A percentile compares a stretch with the other conserved stretches of the same genome.
These are phyloP conservation scores for Mionectes macconnelli DNA, from an alignment of 2,113 vertebrate genomes.

Conservation along the genomic window DNA sequence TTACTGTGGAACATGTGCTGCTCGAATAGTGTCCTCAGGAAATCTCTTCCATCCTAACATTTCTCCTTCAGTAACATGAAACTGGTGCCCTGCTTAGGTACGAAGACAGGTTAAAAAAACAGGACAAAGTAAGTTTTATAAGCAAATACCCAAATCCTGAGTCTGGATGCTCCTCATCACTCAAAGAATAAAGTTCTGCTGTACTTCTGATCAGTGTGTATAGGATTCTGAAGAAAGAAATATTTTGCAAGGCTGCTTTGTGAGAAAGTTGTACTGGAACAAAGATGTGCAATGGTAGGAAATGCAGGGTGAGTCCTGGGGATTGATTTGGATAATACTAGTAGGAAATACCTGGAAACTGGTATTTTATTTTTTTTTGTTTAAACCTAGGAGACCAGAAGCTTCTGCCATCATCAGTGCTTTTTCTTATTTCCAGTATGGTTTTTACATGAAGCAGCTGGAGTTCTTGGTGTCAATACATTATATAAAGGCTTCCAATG, in stretches of 20 bases:
- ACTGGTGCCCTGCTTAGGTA: background rate
- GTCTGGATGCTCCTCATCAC: constrained; percentile 5
- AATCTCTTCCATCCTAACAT: background rate
- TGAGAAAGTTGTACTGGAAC: constrained; percentile 22
- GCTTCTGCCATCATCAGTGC: background rate
- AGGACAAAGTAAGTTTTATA: background rate
- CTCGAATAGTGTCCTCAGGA: background rate
- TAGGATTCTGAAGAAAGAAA: constrained; percentile 54
- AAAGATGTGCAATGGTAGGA: constrained; percentile 28
- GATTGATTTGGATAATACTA: background rate
- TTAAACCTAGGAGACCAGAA: background rate
- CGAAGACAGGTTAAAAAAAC: background rate
- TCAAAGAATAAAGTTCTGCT: constrained; percentile 8
- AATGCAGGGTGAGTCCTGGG: constrained; percentile 38
- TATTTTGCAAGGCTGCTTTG: constrained; percentile 33
- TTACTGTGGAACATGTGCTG: background rate
- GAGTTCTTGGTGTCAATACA: background rate
- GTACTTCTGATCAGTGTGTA: constrained; percentile 2
- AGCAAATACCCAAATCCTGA: background rate
- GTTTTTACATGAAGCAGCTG: background rate
- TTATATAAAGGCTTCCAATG: background rate
- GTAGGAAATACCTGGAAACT: background rate
- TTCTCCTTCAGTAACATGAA: constrained; percentile 14
- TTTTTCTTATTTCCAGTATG: background rate
- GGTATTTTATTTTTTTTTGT: background rate